Evolutionary conservation across 2,888 invertebrate genomes (phyloP).

Genomic region (Polyommatus icarus): DNA sequence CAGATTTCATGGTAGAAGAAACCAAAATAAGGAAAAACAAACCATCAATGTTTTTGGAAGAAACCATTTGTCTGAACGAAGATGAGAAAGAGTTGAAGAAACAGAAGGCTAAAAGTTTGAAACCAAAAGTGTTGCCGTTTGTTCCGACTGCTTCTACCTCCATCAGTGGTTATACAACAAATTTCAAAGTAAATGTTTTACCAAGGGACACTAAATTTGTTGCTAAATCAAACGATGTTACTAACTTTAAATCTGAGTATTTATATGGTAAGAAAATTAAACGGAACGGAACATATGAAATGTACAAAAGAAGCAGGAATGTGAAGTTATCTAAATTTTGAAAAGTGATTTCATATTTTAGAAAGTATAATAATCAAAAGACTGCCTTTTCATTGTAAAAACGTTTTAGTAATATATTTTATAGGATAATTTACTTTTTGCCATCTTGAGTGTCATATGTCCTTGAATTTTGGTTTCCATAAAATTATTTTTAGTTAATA

Average conservation of each 20-base stretch:
- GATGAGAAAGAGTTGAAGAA: slow-evolving; percentile 40
- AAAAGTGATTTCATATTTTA: slow-evolving; percentile 30
- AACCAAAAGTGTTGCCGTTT: slow-evolving; percentile 57
- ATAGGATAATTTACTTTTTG: background rate
- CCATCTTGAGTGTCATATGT: background rate
- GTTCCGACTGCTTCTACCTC: slow-evolving; percentile 66
- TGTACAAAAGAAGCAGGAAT: slow-evolving; percentile 60
- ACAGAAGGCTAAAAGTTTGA: slow-evolving; percentile 34
- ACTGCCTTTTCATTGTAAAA: background rate
- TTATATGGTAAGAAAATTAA: slow-evolving; percentile 59
- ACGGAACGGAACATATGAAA: slow-evolving; percentile 61
- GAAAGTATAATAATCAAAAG: background rate
- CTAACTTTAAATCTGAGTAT: slow-evolving; percentile 62
- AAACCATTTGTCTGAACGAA: slow-evolving; percentile 66
- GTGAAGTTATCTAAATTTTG: slow-evolving; percentile 68
- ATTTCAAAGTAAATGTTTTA: slow-evolving; percentile 64
- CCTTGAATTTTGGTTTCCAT: background rate
- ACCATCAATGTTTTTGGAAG: slow-evolving; percentile 70
- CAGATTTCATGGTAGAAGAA: slow-evolving; percentile 62
- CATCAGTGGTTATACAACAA: slow-evolving; percentile 65
- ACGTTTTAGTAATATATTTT: background rate
- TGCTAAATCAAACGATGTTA: slow-evolving; percentile 53
- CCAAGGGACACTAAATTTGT: slow-evolving; percentile 60
- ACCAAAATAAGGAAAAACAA: slow-evolving; percentile 56
- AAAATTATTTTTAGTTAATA: background rate